Evolutionary conservation across 1,140 invertebrate genomes (phyloP).

Genomic region (Nephila pilipes): DNA sequence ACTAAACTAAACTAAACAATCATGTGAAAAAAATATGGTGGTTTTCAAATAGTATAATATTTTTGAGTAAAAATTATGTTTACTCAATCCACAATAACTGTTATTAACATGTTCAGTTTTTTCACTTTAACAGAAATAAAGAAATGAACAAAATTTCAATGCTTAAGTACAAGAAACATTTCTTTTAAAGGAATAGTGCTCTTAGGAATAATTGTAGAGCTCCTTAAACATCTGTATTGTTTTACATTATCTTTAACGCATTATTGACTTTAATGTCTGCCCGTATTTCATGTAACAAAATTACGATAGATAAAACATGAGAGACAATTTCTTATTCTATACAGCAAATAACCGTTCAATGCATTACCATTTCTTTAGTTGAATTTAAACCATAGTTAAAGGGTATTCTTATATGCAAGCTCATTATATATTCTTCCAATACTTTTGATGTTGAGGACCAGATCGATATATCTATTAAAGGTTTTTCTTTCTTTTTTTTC

Average conservation of each 20-base stretch:
- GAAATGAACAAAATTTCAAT: background rate
- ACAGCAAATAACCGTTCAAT: conserved; percentile 35
- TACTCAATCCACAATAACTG: too few species aligned
- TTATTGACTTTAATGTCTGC: background rate
- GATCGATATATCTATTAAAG: conserved; percentile 53
- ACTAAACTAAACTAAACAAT: too few species aligned
- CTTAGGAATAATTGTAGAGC: background rate
- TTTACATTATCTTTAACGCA: background rate
- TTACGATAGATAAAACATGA: conserved; percentile 8
- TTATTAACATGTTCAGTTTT: too few species aligned
- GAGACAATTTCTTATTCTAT: background rate
- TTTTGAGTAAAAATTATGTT: too few species aligned
- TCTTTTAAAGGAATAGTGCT: background rate
- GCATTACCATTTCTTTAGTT: conserved; percentile 25
- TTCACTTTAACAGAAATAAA: background rate
- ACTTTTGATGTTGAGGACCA: conserved; percentile 19
- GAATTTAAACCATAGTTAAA: conserved; percentile 46
- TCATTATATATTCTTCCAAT: conserved; percentile 52
- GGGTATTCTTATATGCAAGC: conserved; percentile 25
- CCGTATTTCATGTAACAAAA: background rate
- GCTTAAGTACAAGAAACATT: background rate
- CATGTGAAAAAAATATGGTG: too few species aligned
- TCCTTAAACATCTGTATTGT: background rate
- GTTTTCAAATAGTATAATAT: too few species aligned
- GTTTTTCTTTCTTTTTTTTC: conserved; percentile 24